A percentile compares a stretch with the other conserved stretches of the same genome.
Conservation (phyloP, 2,888 invertebrate species). For the Julus scanicus region DNA sequence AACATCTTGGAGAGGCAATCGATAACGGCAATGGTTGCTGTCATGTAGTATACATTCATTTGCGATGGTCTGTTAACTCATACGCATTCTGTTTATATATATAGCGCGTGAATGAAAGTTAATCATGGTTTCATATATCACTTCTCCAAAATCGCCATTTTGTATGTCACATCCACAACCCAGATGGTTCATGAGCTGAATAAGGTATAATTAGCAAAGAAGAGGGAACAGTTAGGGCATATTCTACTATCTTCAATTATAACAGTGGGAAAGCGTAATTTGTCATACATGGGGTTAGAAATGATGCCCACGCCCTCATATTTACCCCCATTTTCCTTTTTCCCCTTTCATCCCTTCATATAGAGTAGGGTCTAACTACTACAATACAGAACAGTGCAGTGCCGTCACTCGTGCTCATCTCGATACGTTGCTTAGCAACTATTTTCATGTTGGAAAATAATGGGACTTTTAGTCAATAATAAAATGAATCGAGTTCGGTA, state of each 20-base stretch:
- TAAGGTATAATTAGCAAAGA: no score
- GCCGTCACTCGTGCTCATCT: slow-evolving; percentile 35
- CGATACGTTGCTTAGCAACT: slow-evolving; percentile 45
- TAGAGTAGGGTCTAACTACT: not conserved
- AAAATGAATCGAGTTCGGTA: slow-evolving; percentile 15
- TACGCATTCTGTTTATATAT: no score
- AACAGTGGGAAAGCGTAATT: not conserved
- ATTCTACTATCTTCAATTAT: not conserved
- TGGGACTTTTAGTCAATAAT: slow-evolving; percentile 47
- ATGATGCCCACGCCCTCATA: slow-evolving; percentile 7
- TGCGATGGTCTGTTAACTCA: no score
- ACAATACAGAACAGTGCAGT: not conserved
- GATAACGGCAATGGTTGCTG: no score
- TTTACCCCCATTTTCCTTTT: not conserved
- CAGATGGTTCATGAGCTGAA: no score
- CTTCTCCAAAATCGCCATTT: no score
- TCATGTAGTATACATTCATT: no score
- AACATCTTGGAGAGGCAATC: no score
- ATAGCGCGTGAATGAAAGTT: no score
- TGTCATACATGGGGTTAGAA: not conserved
- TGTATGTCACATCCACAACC: no score
- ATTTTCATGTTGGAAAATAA: slow-evolving; percentile 44
- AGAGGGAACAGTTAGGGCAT: not conserved
- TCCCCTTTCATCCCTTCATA: slow-evolving; percentile 12
- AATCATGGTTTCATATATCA: no score